Evolutionary conservation across 2,888 invertebrate genomes (phyloP), one percentile per base, ranked within the genome.

Genomic region (Aleiodes alternator): DNA sequence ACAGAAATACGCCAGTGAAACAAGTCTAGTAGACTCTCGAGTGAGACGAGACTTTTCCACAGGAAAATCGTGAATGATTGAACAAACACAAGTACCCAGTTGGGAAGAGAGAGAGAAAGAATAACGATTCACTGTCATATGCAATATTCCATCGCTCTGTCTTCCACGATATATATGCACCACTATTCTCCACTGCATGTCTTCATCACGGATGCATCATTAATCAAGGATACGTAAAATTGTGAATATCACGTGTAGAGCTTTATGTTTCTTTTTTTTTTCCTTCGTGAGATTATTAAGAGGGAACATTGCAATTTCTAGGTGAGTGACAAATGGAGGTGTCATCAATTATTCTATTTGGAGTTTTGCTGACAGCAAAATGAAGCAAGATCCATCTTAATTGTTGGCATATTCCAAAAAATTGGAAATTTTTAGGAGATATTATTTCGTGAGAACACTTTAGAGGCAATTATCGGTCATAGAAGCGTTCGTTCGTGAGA

Each of bases 251-350:
- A 23, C n/a, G 48, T 55, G 43, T 48, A 14, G n/a, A 9, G n/a
- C 55, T 48, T 34, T 55, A 51, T 56, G 16, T 11, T 73, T 23
- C 56, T 75, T 69, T 50, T 23, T 55, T 59, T 64, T 16, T 14
- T 73, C 29, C 51, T 75, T 68, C 72, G 78, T 73, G 80, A 82
- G 82, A 82, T 85, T 82, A 81, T 85, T 84, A 85, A 85, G 82
- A 83, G 82, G 79, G 80, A 72, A 79, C 81, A 84, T 80, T 79
- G 43, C 43, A 43, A 38, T 43, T 43, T 43, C 43, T 43, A 43
- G 0, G 7, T 9, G 43, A 16, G 16, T 12, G 72, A 8, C 50
- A 55, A 70, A 48, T 16, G 53, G 48, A 1, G 50, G 59, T 9
- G 8, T 0, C 43, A 48, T 73, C 75, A 78, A 81, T 82, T 84